Evolutionary conservation across 2,888 invertebrate species (phyloP).

Genomic region (Carcina quercana): DNA sequence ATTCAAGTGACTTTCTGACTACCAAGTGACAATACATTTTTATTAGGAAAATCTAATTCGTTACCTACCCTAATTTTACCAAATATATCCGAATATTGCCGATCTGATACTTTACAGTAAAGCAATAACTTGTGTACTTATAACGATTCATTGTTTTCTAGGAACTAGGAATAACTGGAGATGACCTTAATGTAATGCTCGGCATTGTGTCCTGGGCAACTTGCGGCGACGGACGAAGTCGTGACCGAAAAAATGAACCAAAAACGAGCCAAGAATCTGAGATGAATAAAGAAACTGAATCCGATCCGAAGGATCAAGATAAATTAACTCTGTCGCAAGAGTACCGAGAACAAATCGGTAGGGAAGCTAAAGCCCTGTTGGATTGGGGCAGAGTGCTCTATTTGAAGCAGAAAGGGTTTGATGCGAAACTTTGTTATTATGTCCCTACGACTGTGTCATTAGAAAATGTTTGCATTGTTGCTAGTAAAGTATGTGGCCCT

Average conservation of each 20-base stretch:
- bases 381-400: slow-evolving; percentile 83
- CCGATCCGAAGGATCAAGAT: neutral
- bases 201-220: slow-evolving; percentile 94
- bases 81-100: too few species aligned
- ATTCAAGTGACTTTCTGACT: too few species aligned
- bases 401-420: slow-evolving; percentile 74
- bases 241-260: too few species aligned
- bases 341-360: slow-evolving; percentile 69
- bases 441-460: slow-evolving; percentile 78
- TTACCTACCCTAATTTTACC: too few species aligned
- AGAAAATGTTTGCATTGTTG: slow-evolving; percentile 88
- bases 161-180: slow-evolving; percentile 58
- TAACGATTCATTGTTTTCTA: neutral
- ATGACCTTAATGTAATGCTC: slow-evolving; percentile 83
- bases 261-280: neutral
- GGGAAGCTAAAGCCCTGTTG: slow-evolving; percentile 83
- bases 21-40: too few species aligned
- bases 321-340: neutral
- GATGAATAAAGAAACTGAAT: neutral
- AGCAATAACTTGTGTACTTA: too few species aligned
- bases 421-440: slow-evolving; percentile 78
- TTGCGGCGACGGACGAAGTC: slow-evolving; percentile 81
- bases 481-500: too few species aligned
- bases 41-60: too few species aligned
- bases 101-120: too few species aligned